phyloP scores from a whole-genome alignment of 2,888 invertebrate genomes.

The Auanema sp. region DNA sequence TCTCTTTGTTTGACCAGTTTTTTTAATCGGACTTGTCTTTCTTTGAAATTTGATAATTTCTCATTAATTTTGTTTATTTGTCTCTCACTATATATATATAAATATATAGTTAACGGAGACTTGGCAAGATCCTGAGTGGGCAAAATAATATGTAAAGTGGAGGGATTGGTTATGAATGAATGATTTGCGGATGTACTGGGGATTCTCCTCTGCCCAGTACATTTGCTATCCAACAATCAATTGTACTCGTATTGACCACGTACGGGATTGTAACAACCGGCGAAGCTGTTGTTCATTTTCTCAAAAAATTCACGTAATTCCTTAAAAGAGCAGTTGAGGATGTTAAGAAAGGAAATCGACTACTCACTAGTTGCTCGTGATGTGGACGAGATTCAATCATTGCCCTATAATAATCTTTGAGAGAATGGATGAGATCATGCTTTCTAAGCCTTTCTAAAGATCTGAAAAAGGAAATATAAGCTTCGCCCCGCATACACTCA shows the following conservation, averaged over 20 bases:
- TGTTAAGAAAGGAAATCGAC: background rate
- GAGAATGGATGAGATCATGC: constrained; percentile 32
- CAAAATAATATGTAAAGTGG: too few relatives aligned
- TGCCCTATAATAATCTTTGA: constrained; percentile 40
- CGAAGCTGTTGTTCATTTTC: constrained; percentile 40
- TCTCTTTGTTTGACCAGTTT: too few relatives aligned
- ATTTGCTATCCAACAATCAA: background rate
- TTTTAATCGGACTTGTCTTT: too few relatives aligned
- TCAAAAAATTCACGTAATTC: constrained; percentile 39
- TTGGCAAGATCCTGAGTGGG: too few relatives aligned
- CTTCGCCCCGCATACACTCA: background rate
- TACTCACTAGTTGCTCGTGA: constrained; percentile 17
- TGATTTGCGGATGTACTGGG: too few relatives aligned
- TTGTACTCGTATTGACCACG: constrained; percentile 28
- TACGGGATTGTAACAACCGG: constrained; percentile 38
- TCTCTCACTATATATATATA: too few relatives aligned
- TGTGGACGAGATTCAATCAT: constrained; percentile 30
- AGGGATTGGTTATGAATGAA: too few relatives aligned
- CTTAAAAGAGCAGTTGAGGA: constrained; percentile 20
- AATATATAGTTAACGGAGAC: too few relatives aligned
- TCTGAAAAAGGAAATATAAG: constrained; percentile 19
- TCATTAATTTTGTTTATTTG: too few relatives aligned
- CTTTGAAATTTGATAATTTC: too few relatives aligned
- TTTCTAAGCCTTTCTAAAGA: constrained; percentile 39
- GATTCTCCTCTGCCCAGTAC: too few relatives aligned